Base-by-base conservation (phyloP, 2,888 invertebrate genomes). In the Diogma glabrata region DNA sequence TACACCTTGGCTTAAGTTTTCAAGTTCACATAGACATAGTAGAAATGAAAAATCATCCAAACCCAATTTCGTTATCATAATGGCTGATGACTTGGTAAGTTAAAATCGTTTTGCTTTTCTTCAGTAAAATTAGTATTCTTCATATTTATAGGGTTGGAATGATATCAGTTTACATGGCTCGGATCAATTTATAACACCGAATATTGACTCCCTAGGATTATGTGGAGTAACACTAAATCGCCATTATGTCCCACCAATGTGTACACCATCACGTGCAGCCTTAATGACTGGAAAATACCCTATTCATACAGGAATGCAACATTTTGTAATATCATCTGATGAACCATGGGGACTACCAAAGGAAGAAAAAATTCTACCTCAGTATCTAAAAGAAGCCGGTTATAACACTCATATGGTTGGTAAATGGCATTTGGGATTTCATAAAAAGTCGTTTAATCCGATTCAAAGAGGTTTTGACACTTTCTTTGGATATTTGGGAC, bases 101-200 rank as follows among this genome's bases (percentile, higher is more conserved):
- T 26, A 9, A 12, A 14, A 47, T 47, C 16, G 16, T 6, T 28
- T 17, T 38, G 23, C 36, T 19, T 36, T 33, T 36, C 23, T 4
- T 4, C 8, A 23, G 38, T 51, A 22, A 38, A 28, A 40, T 16
- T 20, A 26, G 38, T 20, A 36, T n/a, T 10, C 49, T 17, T 40
- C 30, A 33, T 38, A 36, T 33, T 36, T 59, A 67, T 67, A 92
- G 92, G 93, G 94, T 9, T 91, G 89, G 83, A 87, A 92, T 63
- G 93, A 93, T 66, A 85, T 92, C 5, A 83, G 91, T 50, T 92
- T 88, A 63, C 92, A 91, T 61, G 93, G 93, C 0, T 85, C 86
- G 1, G 76, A 84, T 58, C 87, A 92, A 71, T 89, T 91, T 59
- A 77, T 84, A 43, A 94, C 93, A 0, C 92, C 92, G 1, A 93